phyloP scores from a whole-genome alignment of 1,140 invertebrate genomes.

The Stratiolaelaps scimitus region DNA sequence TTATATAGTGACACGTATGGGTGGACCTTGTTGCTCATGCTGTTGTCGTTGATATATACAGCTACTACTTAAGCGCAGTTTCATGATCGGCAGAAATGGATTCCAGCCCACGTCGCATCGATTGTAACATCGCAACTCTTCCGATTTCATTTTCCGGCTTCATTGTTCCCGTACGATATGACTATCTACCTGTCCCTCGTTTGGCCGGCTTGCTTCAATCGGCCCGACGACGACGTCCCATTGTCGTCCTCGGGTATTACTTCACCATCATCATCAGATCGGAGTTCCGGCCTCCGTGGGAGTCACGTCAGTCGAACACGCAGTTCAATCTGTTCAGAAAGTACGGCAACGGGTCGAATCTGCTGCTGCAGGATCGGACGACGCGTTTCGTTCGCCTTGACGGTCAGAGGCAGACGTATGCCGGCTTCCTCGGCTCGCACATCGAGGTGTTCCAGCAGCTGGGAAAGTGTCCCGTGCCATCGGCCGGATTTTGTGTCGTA shows the following conservation, averaged over 20 bases:
- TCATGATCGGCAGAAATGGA: too few relatives aligned
- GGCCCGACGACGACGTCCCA: too few relatives aligned
- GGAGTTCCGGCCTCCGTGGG: slow-evolving; percentile 26
- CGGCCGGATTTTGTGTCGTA: slow-evolving; percentile 73
- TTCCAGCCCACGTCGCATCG: too few relatives aligned
- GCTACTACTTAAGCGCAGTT: too few relatives aligned
- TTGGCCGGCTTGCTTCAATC: too few relatives aligned
- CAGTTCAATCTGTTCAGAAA: slow-evolving; percentile 55
- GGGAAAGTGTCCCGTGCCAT: slow-evolving; percentile 60
- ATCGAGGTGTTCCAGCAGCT: slow-evolving; percentile 41
- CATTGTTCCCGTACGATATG: too few relatives aligned
- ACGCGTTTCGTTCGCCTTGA: slow-evolving; percentile 35
- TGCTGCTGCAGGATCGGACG: slow-evolving; percentile 38
- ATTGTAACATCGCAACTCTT: too few relatives aligned
- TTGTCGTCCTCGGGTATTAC: slow-evolving; percentile 17
- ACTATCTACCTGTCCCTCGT: too few relatives aligned
- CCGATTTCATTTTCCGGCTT: too few relatives aligned
- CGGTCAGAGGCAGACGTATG: slow-evolving; percentile 37
- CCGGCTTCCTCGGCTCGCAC: slow-evolving; percentile 35
- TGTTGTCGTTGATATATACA: too few relatives aligned
- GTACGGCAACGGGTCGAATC: slow-evolving; percentile 49
- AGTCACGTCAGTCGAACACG: neutral
- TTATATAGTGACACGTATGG: too few relatives aligned
- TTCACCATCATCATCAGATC: slow-evolving; percentile 32
- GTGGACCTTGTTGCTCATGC: too few relatives aligned